These are phyloP conservation scores for Anthoscopus minutus DNA, from an alignment of 2,113 vertebrate genomes.

Conservation along the genomic window DNA sequence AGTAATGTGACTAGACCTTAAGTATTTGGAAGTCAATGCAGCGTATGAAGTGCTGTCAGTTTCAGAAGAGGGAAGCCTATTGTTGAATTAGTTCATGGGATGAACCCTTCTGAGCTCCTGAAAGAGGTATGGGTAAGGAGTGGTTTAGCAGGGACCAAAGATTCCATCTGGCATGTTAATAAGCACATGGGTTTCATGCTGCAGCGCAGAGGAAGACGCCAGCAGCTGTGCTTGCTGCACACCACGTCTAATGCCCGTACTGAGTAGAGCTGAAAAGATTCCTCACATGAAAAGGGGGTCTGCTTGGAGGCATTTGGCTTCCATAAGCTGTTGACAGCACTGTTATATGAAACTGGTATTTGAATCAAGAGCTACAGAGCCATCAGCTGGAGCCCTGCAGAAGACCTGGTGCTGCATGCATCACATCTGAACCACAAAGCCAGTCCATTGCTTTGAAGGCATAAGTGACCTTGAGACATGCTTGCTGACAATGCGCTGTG, in stretches of 20 bases:
- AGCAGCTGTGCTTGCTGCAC: not conserved
- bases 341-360: not conserved
- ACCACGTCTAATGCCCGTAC: fast-evolving
- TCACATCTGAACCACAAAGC: not conserved
- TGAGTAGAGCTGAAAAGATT: not conserved
- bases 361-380: not conserved
- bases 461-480: not conserved
- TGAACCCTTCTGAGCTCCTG: not conserved
- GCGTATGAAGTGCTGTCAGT: not conserved
- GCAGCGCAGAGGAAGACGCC: not conserved
- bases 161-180: not conserved
- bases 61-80: not conserved
- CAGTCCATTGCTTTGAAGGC: not conserved
- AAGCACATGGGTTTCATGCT: not conserved
- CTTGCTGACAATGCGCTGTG: fast-evolving
- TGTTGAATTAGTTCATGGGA: not conserved
- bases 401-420: not conserved
- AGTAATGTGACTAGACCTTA: fast-evolving
- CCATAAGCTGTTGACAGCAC: not conserved
- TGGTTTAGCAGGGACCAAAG: not conserved
- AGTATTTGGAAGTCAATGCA: not conserved
- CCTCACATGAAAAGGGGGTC: not conserved
- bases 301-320: not conserved
- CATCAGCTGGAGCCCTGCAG: not conserved
- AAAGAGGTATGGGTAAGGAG: fast-evolving